Conservation (phyloP, 1,140 invertebrate species). For the Alviniconcha marisindica region DNA sequence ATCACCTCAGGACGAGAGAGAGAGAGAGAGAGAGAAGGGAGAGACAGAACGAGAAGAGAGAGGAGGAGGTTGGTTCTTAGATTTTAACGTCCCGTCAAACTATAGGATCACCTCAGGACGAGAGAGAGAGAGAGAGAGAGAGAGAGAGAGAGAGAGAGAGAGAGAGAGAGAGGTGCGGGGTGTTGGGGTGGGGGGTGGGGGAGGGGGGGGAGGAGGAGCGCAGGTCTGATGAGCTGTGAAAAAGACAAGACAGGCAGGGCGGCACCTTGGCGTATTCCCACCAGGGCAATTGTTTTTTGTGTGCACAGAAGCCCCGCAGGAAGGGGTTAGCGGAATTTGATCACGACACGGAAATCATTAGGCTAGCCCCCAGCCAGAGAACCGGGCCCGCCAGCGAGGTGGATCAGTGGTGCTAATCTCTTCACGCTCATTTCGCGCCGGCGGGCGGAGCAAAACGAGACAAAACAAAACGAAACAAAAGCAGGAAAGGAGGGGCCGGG, state of each 20-base stretch:
- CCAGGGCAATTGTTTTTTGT: conserved; percentile 32
- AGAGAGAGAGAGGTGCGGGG: background rate
- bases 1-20: background rate
- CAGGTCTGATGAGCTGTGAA: background rate
- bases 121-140: background rate
- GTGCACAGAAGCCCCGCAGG: background rate
- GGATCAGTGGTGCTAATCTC: too few species aligned
- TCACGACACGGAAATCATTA: conserved; percentile 29
- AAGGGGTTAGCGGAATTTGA: conserved; percentile 8
- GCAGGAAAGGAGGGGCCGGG: background rate
- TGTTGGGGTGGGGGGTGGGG: background rate
- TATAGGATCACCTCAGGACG: background rate
- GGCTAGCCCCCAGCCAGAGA: background rate
- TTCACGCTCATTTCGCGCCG: too few species aligned
- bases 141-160: background rate
- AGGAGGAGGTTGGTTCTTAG: too few species aligned
- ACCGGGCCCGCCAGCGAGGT: background rate
- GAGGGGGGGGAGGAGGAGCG: background rate
- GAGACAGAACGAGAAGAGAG: too few species aligned
- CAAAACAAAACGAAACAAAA: too few species aligned
- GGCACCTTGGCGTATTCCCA: conserved; percentile 29
- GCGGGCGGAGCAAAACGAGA: too few species aligned
- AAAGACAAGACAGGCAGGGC: background rate
- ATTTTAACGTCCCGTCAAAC: too few species aligned
- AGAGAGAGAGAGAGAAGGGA: background rate